A percentile compares a stretch with the other conserved stretches of the same genome.
Conservation (phyloP, 2,113 vertebrate genomes). For the Malurus melanocephalus region DNA sequence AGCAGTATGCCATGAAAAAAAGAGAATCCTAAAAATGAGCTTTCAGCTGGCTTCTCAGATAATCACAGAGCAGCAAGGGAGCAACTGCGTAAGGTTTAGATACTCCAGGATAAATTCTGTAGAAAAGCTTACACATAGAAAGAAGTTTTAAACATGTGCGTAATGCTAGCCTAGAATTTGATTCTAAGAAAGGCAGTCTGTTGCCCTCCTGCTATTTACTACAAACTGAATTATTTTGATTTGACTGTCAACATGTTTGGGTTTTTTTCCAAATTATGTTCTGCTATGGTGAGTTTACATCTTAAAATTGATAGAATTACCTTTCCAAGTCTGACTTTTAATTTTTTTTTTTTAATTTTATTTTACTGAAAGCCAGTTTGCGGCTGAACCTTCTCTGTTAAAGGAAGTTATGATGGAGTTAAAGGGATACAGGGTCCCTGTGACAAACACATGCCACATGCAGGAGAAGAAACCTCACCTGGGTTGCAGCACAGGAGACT, state of each 20-base stretch:
- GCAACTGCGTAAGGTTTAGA: background rate
- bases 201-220: background rate
- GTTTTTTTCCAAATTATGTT: background rate
- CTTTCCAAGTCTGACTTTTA: background rate
- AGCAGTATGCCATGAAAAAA: background rate
- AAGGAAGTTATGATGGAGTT: background rate
- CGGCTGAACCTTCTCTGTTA: background rate
- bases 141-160: background rate
- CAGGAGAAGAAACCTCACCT: background rate
- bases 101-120: conserved; percentile 3
- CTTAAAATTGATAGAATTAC: background rate
- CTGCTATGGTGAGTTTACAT: background rate
- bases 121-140: background rate
- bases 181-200: background rate
- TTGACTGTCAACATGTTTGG: background rate
- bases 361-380: background rate
- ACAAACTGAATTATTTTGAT: background rate
- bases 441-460: accelerated
- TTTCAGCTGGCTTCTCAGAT: background rate
- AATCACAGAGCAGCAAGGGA: background rate
- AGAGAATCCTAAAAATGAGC: background rate
- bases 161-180: background rate
- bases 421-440: background rate
- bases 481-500: background rate
- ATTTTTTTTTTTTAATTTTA: background rate